phyloP scores from a whole-genome alignment of 2,888 invertebrate genomes.

The Torymus auratus region DNA sequence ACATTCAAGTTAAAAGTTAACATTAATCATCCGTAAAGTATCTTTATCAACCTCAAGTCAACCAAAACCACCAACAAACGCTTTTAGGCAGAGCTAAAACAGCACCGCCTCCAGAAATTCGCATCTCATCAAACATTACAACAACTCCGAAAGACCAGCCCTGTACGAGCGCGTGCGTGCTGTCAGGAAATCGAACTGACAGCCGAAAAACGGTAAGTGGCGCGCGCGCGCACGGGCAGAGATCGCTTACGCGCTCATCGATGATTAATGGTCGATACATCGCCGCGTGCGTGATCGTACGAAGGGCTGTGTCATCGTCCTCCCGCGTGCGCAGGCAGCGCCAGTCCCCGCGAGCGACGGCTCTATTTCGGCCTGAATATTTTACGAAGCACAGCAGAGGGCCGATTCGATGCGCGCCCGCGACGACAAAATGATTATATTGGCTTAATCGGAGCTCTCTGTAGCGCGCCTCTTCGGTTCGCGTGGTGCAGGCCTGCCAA shows the following conservation, averaged over 20 bases:
- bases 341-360: constrained; percentile 23
- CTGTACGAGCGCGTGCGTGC: background rate
- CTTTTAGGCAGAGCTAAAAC: too few relatives aligned
- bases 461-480: background rate
- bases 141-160: background rate
- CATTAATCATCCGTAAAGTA: too few relatives aligned
- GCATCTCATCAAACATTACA: constrained; percentile 50
- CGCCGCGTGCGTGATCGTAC: constrained; percentile 51
- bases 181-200: constrained; percentile 52
- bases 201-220: constrained; percentile 58
- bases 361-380: constrained; percentile 56
- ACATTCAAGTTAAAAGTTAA: too few relatives aligned
- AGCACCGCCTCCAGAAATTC: constrained; percentile 31
- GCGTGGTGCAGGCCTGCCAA: too few relatives aligned
- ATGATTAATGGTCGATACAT: constrained; percentile 70
- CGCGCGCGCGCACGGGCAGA: constrained; percentile 37
- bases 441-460: constrained; percentile 6
- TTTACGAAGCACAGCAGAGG: constrained; percentile 29
- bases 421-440: constrained; percentile 45
- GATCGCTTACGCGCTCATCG: constrained; percentile 60
- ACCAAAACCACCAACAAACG: too few relatives aligned
- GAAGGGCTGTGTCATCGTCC: constrained; percentile 67
- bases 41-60: too few relatives aligned
- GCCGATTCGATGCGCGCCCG: background rate
- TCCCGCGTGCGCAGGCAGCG: constrained; percentile 25